Percentiles rank a stretch among this genome's conserved stretches.
phyloP scores from a whole-genome alignment of 2,888 invertebrate genomes.

The Caenorhabditis afra region DNA sequence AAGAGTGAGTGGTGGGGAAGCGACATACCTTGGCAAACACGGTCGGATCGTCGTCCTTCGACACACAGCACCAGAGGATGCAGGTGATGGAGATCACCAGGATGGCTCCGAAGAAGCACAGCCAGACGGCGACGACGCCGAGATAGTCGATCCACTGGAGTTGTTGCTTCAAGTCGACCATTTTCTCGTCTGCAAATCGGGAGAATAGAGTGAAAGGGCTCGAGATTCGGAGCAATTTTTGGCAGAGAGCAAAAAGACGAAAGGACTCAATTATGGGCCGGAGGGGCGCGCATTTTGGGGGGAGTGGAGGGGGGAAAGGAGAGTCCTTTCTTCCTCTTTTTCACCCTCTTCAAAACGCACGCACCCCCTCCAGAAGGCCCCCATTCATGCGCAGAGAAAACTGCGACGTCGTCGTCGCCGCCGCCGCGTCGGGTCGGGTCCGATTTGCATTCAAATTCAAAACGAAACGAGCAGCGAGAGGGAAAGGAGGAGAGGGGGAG shows the following conservation, averaged over 20 bases:
- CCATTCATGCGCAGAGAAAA: too few species aligned
- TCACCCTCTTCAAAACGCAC: too few species aligned
- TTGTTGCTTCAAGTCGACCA: constrained; percentile 79
- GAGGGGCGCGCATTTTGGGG: too few species aligned
- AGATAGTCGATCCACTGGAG: constrained; percentile 80
- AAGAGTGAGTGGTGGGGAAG: too few species aligned
- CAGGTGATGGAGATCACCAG: constrained; percentile 80
- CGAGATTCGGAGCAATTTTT: too few species aligned
- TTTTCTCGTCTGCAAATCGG: constrained; percentile 38
- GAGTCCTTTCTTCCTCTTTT: too few species aligned
- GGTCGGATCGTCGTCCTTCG: constrained; percentile 76
- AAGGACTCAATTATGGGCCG: constrained; percentile 1
- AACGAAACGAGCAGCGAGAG: too few species aligned
- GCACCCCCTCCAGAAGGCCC: too few species aligned
- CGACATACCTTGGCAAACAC: constrained; percentile 78
- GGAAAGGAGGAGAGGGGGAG: background rate
- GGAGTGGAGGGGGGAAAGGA: background rate
- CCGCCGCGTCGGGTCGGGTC: too few species aligned
- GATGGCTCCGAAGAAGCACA: constrained; percentile 71
- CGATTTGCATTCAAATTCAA: too few species aligned
- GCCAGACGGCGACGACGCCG: constrained; percentile 78
- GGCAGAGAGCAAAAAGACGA: too few species aligned
- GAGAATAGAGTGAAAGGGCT: background rate
- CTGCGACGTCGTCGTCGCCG: too few species aligned
- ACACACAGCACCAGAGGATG: constrained; percentile 84